phyloP scores from a whole-genome alignment of 2,797 vertebrate genomes.

The Sebastolobus altivelis region DNA sequence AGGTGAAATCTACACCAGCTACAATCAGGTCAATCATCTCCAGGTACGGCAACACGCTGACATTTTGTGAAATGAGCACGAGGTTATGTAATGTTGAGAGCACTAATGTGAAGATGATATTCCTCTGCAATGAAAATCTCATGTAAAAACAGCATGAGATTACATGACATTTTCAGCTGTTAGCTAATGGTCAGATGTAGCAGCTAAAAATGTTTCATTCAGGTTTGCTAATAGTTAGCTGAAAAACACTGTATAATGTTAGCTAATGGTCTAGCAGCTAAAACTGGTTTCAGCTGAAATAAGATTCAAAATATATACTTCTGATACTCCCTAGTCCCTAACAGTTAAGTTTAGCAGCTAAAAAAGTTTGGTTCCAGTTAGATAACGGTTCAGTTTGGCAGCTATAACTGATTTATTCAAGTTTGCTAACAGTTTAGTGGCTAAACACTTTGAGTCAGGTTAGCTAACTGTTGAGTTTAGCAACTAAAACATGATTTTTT shows the following conservation, averaged over 20 bases:
- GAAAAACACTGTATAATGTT: not conserved
- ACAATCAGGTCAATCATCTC: slow-evolving; percentile 29
- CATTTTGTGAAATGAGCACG: slow-evolving; percentile 40
- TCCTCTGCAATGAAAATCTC: not conserved
- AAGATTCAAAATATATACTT: not conserved
- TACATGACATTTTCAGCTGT: not conserved
- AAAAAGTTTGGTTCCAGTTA: not conserved
- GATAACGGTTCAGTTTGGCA: not conserved
- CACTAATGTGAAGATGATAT: not conserved
- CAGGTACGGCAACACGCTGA: not conserved
- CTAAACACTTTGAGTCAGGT: not conserved
- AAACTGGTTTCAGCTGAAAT: not conserved
- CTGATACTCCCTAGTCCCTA: not conserved
- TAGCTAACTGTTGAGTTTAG: not conserved
- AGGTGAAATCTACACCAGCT: slow-evolving; percentile 40
- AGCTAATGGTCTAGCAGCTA: not conserved
- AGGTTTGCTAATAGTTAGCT: not conserved
- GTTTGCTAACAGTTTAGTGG: not conserved
- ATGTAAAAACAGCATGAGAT: not conserved
- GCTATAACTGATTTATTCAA: not conserved
- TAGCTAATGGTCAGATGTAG: not conserved
- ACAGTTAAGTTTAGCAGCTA: not conserved
- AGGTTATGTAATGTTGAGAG: not conserved
- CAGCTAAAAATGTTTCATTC: not conserved
- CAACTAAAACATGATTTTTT: not conserved